These are phyloP conservation scores for Cydia pomonella DNA, from an alignment of 1,140 invertebrate genomes.

Conservation along the genomic window DNA sequence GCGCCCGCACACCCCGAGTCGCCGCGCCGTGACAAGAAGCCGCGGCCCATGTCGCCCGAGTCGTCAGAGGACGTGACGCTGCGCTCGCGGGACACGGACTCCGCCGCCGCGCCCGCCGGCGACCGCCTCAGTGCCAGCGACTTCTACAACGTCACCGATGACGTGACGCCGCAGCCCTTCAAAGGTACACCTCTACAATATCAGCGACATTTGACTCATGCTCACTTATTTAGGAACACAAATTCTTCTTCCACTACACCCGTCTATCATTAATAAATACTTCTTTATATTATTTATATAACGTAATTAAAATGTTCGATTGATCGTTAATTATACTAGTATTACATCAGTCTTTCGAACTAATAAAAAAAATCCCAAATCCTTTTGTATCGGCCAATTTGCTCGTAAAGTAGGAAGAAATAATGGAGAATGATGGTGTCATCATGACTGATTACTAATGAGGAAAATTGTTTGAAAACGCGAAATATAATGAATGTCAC, in stretches of 20 bases:
- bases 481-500: neutral
- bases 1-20: constrained; percentile 67
- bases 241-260: too few relatives aligned
- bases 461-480: neutral
- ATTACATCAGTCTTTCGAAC: too few relatives aligned
- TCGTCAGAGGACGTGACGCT: constrained; percentile 56
- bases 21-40: constrained; percentile 73
- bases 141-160: constrained; percentile 76
- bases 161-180: constrained; percentile 75
- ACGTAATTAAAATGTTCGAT: too few relatives aligned
- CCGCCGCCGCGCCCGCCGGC: constrained; percentile 40
- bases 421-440: neutral
- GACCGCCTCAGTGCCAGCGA: constrained; percentile 76
- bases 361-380: neutral
- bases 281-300: too few relatives aligned
- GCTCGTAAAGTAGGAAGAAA: neutral
- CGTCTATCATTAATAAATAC: too few relatives aligned
- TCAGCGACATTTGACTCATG: too few relatives aligned
- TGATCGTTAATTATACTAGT: too few relatives aligned
- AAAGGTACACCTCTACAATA: constrained; percentile 59
- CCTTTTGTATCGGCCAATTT: neutral
- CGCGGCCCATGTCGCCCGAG: constrained; percentile 46
- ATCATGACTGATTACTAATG: neutral
- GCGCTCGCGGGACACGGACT: constrained; percentile 45
- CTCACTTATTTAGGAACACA: too few relatives aligned